Evolutionary conservation across 2,888 invertebrate species (phyloP).

Genomic region (Sarcophaga caerulescens): DNA sequence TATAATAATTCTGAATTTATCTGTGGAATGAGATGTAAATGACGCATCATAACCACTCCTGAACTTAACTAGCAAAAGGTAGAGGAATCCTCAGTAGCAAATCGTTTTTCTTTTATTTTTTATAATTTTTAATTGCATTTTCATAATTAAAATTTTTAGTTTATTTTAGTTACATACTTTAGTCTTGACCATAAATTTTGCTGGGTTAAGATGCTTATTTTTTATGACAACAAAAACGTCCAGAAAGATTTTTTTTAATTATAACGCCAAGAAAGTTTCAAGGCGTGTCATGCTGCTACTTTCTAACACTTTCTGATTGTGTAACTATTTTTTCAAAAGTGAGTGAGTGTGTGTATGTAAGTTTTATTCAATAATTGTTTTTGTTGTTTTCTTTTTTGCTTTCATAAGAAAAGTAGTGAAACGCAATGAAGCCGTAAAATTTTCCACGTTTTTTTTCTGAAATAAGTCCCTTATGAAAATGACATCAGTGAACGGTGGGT

Average conservation of each 20-base stretch:
- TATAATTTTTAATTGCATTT: too few relatives aligned
- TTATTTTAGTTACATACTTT: too few relatives aligned
- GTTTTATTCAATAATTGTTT: neutral
- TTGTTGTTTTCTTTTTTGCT: constrained; percentile 23
- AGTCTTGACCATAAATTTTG: neutral
- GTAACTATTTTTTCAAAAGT: constrained; percentile 10
- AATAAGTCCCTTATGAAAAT: constrained; percentile 23
- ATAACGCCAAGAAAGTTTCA: constrained; percentile 21
- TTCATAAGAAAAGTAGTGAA: constrained; percentile 18
- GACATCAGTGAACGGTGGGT: constrained; percentile 17
- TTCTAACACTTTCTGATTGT: constrained; percentile 24
- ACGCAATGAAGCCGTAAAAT: constrained; percentile 38
- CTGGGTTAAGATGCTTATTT: neutral
- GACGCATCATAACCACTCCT: too few relatives aligned
- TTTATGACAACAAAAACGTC: too few relatives aligned
- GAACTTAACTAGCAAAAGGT: too few relatives aligned
- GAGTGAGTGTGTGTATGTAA: too few relatives aligned
- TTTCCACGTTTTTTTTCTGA: neutral
- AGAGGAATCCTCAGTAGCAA: too few relatives aligned
- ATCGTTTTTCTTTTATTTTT: too few relatives aligned
- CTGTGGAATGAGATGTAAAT: too few relatives aligned
- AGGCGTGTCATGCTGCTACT: constrained; percentile 27
- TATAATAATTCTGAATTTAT: too few relatives aligned
- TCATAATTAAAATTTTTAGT: too few relatives aligned
- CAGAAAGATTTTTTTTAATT: constrained; percentile 37